Evolutionary conservation across 1,140 invertebrate genomes (phyloP), one percentile per base, ranked within the genome.

Genomic region (Sogatella furcifera): DNA sequence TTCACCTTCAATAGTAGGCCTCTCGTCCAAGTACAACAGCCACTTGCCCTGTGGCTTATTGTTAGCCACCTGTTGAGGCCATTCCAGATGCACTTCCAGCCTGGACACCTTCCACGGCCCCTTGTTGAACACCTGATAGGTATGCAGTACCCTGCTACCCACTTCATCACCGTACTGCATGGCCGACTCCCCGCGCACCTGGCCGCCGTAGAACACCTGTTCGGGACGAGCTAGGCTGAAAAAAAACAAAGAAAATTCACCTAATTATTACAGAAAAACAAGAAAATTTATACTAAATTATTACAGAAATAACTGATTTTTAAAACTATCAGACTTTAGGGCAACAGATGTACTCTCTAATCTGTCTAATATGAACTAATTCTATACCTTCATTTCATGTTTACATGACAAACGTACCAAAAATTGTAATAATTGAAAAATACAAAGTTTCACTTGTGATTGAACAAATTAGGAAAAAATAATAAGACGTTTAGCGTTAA

Each of bases 31-130:
- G 70, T 97, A 97, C 0, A 96, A 76, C 11, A 97, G 75, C 86
- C 93, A 95, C 73, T 96, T 95, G 44, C 90, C 90, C 66, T 85
- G 78, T 13, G 77, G 70, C 65, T 83, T 84, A 14, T 85, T 81
- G 66, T 85, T 90, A 19, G 86, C 84, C 1, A 95, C 84, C 75
- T 95, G 90, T 69, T 87, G 85, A 0, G 95, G 95, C 94, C 94
- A 96, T 2, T 82, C 79, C 60, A 98, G 88, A 24, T 79, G 76
- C n/a, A 97, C 83, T 67, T 85, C 81, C 0, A 95, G 77, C 31
- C 80, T 80, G 8, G 83, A 81, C 2, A 94, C 85, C 68, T 83
- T 81, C 82, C 90, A 95, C 0, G 92, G 89, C 1, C 95, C 94
- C 64, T 84, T 80, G 66, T 97, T 97, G 68, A 82, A 86, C 76